These are phyloP conservation scores for Phalacrocorax carbo DNA, from an alignment of 2,113 vertebrate genomes.

Conservation along the genomic window DNA sequence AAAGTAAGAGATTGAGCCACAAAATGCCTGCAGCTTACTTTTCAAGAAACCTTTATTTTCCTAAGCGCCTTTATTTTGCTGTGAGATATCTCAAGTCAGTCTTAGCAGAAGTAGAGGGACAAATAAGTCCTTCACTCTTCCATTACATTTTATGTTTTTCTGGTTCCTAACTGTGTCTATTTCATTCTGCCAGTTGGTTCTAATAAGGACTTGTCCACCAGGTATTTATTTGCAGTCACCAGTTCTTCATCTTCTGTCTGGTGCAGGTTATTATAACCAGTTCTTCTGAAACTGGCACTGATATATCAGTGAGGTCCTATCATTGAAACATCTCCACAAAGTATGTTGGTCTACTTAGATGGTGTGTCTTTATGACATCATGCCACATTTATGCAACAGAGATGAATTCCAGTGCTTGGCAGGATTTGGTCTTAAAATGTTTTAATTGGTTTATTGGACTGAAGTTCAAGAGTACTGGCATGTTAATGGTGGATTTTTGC, in stretches of 20 bases:
- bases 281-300: background rate
- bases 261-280: background rate
- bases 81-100: background rate
- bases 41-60: background rate
- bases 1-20: background rate
- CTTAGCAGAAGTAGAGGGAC: background rate
- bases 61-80: background rate
- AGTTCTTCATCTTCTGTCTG: background rate
- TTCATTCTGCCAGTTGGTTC: background rate
- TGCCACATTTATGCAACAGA: background rate
- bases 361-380: background rate
- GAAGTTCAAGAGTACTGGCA: background rate
- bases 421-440: background rate
- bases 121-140: background rate
- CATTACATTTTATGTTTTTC: background rate
- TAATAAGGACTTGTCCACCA: background rate
- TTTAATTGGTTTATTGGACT: slow-evolving; percentile 31
- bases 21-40: background rate
- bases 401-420: background rate
- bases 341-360: background rate
- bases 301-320: background rate
- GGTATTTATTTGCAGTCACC: background rate
- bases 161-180: background rate
- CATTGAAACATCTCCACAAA: background rate
- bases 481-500: background rate